Evolutionary conservation across 1,140 invertebrate genomes (phyloP), one percentile per base, ranked within the genome.

Genomic region (Drosophila paulistorum): DNA sequence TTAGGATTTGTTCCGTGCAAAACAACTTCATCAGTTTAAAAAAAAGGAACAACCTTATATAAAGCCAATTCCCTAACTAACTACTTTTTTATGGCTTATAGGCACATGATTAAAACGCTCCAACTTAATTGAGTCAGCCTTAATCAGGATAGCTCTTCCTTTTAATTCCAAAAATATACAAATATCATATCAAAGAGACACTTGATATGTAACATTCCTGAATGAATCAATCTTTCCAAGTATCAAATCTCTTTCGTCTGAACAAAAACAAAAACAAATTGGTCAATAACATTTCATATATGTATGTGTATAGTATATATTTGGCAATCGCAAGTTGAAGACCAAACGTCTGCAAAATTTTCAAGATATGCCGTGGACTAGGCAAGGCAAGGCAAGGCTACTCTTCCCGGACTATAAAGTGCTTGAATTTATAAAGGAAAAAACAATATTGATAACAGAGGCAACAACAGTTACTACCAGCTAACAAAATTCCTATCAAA

Each of bases 301-400:
- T 51, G 11, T 2, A n/a, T 17, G 7, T 48, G 9, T 48, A 45
- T 20, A 48, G 7, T 45, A 45, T 45, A 45, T 51, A 51, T 23
- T 51, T 48, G 14, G 45, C 45, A 48, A 20, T 51, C 45, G 17
- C 9, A 23, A 51, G 1, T 39, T 39, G 17, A 51, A 51, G 45
- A 51, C 45, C 20, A 51, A 51, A 51, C 45, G 45, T 51, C 45
- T 51, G 45, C 45, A 48, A 48, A 48, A 48, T 17, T 48, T 48
- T 17, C n/a, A 7, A 45, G 42, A 45, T 45, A 45, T 45, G 42
- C 30, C 30, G 1, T 30, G 6, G 30, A 7, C 30, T 30, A 30
- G 30, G 30, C 11, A 7, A 11, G 37, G 37, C n/a, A 42, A 3
- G 39, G 41, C 41, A 7, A 11, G 37, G 37, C 37, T 39, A 4